Evolutionary conservation across 2,797 vertebrate genomes (phyloP).

Genomic region (Coluber constrictor): DNA sequence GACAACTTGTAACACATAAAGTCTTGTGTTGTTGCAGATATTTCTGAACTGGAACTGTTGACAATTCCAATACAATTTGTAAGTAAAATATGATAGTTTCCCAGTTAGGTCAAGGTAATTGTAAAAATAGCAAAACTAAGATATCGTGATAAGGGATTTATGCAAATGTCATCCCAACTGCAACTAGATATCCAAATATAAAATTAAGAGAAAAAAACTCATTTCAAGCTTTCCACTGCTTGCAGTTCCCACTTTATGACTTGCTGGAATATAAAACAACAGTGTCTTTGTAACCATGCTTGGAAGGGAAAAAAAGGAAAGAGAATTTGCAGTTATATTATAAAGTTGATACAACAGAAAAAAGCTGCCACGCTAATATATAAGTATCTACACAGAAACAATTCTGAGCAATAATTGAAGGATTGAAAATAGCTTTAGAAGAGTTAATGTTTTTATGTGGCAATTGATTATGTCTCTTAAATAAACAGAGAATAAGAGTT

Average conservation of each 20-base stretch:
- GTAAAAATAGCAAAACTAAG: neutral
- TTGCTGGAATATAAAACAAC: neutral
- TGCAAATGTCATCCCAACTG: neutral
- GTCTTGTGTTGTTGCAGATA: conserved; percentile 41
- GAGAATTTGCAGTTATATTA: neutral
- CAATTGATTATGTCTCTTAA: neutral
- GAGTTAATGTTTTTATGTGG: neutral
- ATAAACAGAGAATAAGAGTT: accelerated
- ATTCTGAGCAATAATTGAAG: neutral
- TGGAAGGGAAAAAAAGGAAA: neutral
- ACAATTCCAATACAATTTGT: neutral
- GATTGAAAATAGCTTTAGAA: neutral
- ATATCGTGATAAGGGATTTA: neutral
- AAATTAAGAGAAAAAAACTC: neutral
- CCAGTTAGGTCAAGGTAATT: neutral
- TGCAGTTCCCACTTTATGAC: neutral
- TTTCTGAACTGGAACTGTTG: conserved; percentile 28
- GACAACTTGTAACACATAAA: conserved; percentile 23
- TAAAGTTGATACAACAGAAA: neutral
- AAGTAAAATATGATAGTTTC: neutral
- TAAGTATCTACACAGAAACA: neutral
- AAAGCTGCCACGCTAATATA: neutral
- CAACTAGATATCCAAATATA: neutral
- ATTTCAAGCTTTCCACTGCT: neutral
- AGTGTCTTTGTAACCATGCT: neutral